These are phyloP conservation scores for Passerina amoena DNA, from an alignment of 2,113 vertebrate species.

Conservation along the genomic window DNA sequence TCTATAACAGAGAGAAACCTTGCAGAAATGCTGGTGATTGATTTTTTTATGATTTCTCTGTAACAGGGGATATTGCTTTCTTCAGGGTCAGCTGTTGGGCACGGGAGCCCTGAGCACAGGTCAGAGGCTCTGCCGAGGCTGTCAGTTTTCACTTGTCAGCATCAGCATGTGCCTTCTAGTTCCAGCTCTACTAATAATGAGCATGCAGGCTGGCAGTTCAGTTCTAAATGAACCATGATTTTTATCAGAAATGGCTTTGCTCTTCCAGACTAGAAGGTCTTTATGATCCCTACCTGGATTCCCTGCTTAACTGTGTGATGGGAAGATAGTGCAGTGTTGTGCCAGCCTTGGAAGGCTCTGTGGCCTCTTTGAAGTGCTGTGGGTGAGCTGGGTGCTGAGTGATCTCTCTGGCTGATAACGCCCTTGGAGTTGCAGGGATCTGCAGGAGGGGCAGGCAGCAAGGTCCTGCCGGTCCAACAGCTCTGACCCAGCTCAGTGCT, in stretches of 20 bases:
- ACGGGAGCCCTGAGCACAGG: background rate
- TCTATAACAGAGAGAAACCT: background rate
- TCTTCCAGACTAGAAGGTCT: background rate
- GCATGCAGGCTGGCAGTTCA: background rate
- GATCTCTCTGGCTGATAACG: background rate
- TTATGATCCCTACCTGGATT: background rate
- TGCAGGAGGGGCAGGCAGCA: background rate
- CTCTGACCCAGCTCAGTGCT: rapidly evolving
- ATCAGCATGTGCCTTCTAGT: background rate
- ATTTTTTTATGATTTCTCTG: background rate
- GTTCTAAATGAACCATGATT: background rate
- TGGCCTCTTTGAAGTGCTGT: background rate
- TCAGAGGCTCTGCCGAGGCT: background rate
- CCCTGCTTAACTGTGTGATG: background rate
- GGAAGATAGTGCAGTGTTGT: background rate
- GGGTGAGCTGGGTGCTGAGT: background rate
- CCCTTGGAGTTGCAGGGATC: background rate
- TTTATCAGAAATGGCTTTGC: background rate
- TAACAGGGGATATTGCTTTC: background rate
- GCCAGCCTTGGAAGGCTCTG: background rate
- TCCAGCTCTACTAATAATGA: background rate
- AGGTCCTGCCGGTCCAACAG: background rate
- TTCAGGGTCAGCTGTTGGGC: background rate
- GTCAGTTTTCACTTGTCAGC: background rate
- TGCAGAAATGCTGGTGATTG: background rate